A percentile compares a stretch with the other conserved stretches of the same genome.
phyloP scores from a whole-genome alignment of 1,140 invertebrate species.

The Bombus superbus region DNA sequence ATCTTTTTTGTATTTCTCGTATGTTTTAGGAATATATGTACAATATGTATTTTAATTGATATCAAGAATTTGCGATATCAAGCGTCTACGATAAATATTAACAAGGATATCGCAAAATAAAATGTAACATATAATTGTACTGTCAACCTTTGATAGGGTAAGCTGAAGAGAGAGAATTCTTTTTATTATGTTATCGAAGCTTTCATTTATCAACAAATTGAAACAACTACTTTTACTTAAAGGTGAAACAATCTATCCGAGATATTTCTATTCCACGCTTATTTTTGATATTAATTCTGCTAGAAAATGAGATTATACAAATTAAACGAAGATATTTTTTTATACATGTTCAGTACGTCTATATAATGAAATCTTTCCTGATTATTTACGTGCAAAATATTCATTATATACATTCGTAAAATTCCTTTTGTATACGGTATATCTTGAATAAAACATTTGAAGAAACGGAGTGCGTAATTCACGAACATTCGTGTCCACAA shows the following conservation, averaged over 20 bases:
- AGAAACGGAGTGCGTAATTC: neutral
- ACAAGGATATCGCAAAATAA: neutral
- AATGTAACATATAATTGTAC: neutral
- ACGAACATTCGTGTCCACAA: neutral
- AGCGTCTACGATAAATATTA: neutral
- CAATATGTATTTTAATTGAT: neutral
- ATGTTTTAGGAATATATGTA: neutral
- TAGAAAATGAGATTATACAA: neutral
- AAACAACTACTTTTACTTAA: neutral
- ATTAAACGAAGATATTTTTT: neutral
- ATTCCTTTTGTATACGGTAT: neutral
- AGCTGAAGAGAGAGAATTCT: neutral
- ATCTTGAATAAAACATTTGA: neutral
- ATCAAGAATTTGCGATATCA: neutral
- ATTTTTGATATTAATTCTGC: neutral
- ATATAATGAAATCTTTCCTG: neutral
- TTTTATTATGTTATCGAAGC: neutral
- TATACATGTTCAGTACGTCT: neutral
- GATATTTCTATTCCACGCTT: neutral
- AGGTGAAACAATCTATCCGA: neutral
- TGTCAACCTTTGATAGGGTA: neutral
- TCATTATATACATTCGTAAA: neutral
- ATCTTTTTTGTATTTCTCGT: too few relatives aligned
- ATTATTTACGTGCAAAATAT: neutral
- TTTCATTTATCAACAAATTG: neutral